Evolutionary conservation across 1,140 invertebrate genomes (phyloP).

Genomic region (Anastrepha ludens): DNA sequence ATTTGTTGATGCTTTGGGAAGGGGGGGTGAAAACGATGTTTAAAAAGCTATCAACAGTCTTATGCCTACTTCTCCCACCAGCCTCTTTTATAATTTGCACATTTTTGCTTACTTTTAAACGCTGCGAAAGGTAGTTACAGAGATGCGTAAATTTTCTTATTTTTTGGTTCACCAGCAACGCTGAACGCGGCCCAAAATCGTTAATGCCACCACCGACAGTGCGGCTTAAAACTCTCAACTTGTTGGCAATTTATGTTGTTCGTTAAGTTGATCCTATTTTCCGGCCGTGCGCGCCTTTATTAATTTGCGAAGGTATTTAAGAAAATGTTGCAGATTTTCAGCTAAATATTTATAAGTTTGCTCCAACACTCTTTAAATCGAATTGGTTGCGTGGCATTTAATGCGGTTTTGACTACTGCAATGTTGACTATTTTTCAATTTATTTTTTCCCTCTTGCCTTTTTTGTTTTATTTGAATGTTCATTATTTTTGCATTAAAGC

Average conservation of each 20-base stretch:
- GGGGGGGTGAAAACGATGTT: not conserved
- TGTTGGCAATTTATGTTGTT: constrained; percentile 45
- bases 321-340: not conserved
- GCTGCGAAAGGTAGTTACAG: not conserved
- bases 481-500: too few species aligned
- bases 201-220: constrained; percentile 28
- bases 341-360: not conserved
- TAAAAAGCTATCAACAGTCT: not conserved
- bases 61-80: not conserved
- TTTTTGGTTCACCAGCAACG: not conserved
- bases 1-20: too few species aligned
- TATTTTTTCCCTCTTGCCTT: too few species aligned
- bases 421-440: too few species aligned
- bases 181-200: not conserved
- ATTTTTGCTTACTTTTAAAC: constrained; percentile 18
- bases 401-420: not conserved
- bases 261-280: constrained; percentile 41
- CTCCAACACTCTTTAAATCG: not conserved
- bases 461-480: too few species aligned
- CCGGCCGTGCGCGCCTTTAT: not conserved
- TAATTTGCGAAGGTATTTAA: not conserved
- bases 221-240: constrained; percentile 35
- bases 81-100: not conserved
- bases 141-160: not conserved
- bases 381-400: constrained; percentile 2